phyloP scores from a whole-genome alignment of 2,888 invertebrate species.

The Deladenus siricidicola region DNA sequence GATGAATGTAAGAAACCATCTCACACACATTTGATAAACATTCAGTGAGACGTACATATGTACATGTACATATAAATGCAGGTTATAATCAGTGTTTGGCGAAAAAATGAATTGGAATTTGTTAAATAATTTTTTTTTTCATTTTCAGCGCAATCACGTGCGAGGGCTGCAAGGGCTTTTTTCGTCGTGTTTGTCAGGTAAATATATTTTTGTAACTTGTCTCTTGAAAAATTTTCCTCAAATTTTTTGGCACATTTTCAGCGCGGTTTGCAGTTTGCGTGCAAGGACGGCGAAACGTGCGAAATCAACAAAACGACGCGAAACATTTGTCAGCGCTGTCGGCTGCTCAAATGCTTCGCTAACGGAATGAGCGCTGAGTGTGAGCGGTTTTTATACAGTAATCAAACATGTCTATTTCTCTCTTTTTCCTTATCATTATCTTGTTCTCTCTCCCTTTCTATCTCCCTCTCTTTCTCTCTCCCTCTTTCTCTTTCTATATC shows the following conservation, averaged over 20 bases:
- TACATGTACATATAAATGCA: no score
- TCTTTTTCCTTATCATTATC: no score
- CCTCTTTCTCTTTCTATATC: no score
- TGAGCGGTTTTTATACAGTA: background rate
- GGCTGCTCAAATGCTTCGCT: slow-evolving; percentile 55
- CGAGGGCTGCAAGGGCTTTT: slow-evolving; percentile 59
- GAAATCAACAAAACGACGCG: slow-evolving; percentile 55
- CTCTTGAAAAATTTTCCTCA: slow-evolving; percentile 2
- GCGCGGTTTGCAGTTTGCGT: slow-evolving; percentile 9
- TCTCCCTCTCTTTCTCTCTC: no score
- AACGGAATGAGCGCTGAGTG: slow-evolving; percentile 53
- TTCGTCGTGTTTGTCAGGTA: slow-evolving; percentile 53
- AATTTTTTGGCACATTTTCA: slow-evolving; percentile 23
- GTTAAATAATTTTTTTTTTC: background rate
- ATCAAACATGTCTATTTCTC: no score
- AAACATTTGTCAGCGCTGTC: slow-evolving; percentile 57
- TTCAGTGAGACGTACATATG: no score
- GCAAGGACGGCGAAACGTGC: slow-evolving; percentile 46
- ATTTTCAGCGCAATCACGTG: slow-evolving; percentile 38
- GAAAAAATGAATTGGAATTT: no score
- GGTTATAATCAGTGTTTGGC: no score
- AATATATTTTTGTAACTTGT: background rate
- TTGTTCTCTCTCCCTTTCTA: no score
- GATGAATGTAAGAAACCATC: no score
- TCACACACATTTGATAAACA: no score